Evolutionary conservation across 64 coral and sea anemone genomes (phyloP), one percentile per base, ranked within the genome.

Genomic region (Montipora cactus): DNA sequence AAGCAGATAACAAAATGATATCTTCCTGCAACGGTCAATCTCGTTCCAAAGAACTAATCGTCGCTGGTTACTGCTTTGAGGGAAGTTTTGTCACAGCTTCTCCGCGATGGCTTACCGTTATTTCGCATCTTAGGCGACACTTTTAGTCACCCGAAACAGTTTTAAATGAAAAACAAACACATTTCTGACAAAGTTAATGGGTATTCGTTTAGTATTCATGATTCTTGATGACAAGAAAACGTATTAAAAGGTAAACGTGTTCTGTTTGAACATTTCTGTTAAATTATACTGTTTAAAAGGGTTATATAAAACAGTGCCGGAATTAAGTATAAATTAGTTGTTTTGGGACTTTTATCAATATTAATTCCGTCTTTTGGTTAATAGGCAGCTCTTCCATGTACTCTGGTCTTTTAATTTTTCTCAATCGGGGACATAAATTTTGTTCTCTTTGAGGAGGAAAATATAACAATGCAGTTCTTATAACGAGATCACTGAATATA

Each of bases 261-360:
- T 77, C 75, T 77, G 75, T 77, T 77, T 77, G 48, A 77, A 77
- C 25, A 77, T 77, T 77, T 77, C 37, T 77, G 75, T 47, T 77
- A 77, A 77, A 47, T 77, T 16, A 77, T 77, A 77, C 75, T 77
- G 75, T 77, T 77, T 49, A 77, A 10, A 77, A 9, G 9, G 45
- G 75, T 77, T 77, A 77, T 77, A 47, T 77, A 77, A 77, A 77
- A 47, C 75, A 77, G 75, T 77, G 45, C 48, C 37, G 44, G 45
- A 77, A 77, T 77, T 77, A 77, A 77, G 75, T 77, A 77, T 46
- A 77, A 77, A 77, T 77, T 77, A 47, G 75, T 77, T 77, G 75
- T 77, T 77, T 44, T 77, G 44, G 75, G 44, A 77, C 45, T 67
- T 77, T 50, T 77, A 16, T 77, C 75, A 25, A 25, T 25, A 25